Evolutionary conservation across 2,888 invertebrate species (phyloP).

Genomic region (Microctonus aethiopoides): DNA sequence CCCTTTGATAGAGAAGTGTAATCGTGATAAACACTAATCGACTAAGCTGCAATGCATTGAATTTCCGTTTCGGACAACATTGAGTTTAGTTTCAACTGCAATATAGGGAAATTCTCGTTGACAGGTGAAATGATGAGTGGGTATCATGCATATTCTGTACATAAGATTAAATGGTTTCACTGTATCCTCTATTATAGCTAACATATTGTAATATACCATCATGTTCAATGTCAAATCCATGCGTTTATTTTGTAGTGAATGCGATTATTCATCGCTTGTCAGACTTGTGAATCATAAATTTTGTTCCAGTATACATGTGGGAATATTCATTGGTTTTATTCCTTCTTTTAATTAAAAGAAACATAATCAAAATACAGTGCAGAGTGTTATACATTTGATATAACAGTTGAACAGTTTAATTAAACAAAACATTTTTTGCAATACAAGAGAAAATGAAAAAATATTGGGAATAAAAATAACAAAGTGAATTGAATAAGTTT

Average conservation of each 20-base stretch:
- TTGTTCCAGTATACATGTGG: background rate
- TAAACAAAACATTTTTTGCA: background rate
- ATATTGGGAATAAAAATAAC: background rate
- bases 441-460: background rate
- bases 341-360: too few species aligned
- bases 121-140: background rate
- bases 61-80: background rate
- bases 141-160: background rate
- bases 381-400: too few species aligned
- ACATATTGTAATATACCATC: background rate
- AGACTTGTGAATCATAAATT: background rate
- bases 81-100: background rate
- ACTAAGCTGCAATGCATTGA: conserved; percentile 2
- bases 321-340: too few species aligned
- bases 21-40: background rate
- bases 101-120: background rate
- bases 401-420: background rate
- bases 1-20: background rate
- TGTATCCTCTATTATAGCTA: background rate
- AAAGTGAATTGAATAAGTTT: conserved; percentile 3
- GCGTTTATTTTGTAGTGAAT: background rate
- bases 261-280: background rate
- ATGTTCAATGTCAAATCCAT: background rate
- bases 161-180: conserved; percentile 3
- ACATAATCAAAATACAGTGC: too few species aligned